Evolutionary conservation across 2,113 vertebrate species (phyloP).

Genomic region (Prietella phreatophila): DNA sequence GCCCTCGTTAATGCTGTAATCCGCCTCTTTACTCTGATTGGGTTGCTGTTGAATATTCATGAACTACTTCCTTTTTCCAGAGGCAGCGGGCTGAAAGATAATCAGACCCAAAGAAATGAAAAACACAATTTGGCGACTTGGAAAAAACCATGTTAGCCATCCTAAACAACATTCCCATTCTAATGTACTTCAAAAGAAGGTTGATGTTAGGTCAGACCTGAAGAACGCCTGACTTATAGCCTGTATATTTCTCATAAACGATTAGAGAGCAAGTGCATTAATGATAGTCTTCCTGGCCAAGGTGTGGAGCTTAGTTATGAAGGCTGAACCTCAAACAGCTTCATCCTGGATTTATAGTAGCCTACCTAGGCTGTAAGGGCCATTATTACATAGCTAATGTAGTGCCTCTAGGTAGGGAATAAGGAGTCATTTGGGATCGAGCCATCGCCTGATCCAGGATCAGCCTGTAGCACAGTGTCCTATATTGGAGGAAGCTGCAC

Average conservation of each 20-base stretch:
- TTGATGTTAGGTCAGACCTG: not conserved
- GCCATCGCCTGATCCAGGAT: slow-evolving; percentile 57
- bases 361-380: not conserved
- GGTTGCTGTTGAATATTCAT: not conserved
- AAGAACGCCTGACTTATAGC: not conserved
- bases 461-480: slow-evolving; percentile 48
- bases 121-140: not conserved
- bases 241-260: slow-evolving; percentile 19
- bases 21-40: not conserved
- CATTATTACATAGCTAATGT: not conserved
- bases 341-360: not conserved
- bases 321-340: not conserved
- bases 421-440: slow-evolving; percentile 1
- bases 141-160: not conserved
- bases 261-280: slow-evolving; percentile 18
- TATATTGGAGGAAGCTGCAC: slow-evolving; percentile 60
- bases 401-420: not conserved
- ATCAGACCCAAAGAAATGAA: not conserved
- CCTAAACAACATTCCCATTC: not conserved
- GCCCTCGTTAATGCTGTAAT: not conserved
- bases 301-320: slow-evolving; percentile 24
- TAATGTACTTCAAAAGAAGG: not conserved
- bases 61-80: not conserved
- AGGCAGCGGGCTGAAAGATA: not conserved
- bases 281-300: slow-evolving; percentile 11